These are phyloP conservation scores for Bubo scandiacus DNA, from an alignment of 2,113 vertebrate species.

Conservation along the genomic window DNA sequence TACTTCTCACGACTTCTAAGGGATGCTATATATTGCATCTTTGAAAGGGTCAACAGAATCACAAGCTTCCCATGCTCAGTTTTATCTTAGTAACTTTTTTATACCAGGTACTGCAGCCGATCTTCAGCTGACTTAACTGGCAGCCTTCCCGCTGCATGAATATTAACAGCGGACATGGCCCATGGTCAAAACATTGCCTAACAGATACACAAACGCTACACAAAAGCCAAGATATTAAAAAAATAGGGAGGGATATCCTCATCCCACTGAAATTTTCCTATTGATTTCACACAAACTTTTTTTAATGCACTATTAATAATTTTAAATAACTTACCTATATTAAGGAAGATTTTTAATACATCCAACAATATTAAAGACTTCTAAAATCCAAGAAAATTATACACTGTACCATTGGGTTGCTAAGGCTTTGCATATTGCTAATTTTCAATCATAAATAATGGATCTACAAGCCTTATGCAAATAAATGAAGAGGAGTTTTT, in stretches of 20 bases:
- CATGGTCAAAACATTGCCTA: not conserved
- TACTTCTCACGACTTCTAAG: not conserved
- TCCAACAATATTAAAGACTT: not conserved
- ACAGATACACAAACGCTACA: not conserved
- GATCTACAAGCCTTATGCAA: not conserved
- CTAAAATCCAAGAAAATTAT: not conserved
- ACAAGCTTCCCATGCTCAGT: not conserved
- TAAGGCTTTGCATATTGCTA: not conserved
- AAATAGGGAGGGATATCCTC: not conserved
- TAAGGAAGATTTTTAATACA: not conserved
- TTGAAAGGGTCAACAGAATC: slow-evolving; percentile 32
- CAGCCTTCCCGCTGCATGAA: not conserved
- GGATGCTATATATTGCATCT: not conserved
- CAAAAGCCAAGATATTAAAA: not conserved
- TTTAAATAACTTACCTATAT: not conserved
- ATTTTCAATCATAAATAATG: not conserved
- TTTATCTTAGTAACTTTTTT: not conserved
- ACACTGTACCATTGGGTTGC: not conserved
- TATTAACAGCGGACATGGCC: not conserved
- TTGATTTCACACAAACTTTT: not conserved
- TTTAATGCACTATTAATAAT: not conserved
- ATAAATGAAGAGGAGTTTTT: not conserved
- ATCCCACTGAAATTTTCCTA: not conserved
- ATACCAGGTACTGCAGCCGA: not conserved
- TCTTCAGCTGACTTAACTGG: not conserved